Conservation (phyloP, 2,113 vertebrate genomes). For the Oreochromis spilurus region DNA sequence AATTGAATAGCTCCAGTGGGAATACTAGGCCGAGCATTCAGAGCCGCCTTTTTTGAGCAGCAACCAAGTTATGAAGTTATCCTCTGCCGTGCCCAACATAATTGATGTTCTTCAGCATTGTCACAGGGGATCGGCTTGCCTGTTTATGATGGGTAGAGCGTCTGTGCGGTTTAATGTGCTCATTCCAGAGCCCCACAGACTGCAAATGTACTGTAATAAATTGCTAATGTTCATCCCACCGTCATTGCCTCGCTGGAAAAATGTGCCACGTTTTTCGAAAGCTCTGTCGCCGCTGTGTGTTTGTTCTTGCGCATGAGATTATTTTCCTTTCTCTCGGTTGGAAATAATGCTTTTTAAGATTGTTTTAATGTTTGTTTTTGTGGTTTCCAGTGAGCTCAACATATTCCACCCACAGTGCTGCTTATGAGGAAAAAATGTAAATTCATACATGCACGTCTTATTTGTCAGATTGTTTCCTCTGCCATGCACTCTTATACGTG, state of each 20-base stretch:
- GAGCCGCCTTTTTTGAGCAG: conserved; percentile 4
- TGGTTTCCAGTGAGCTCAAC: not conserved
- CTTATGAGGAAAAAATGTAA: not conserved
- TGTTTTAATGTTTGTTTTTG: not conserved
- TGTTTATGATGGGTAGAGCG: conserved; percentile 23
- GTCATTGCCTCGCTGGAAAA: not conserved
- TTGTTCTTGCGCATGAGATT: not conserved
- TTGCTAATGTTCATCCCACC: conserved; percentile 22
- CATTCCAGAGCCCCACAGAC: conserved; percentile 16
- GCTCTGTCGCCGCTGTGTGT: not conserved
- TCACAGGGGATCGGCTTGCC: conserved; percentile 27
- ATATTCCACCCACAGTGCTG: not conserved
- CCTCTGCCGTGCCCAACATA: conserved; percentile 29
- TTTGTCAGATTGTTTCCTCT: not conserved
- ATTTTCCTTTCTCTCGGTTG: not conserved
- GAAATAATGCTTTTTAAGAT: conserved; percentile 1
- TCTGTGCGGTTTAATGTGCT: conserved; percentile 43
- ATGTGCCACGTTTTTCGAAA: conserved; percentile 5
- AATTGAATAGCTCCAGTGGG: conserved; percentile 38
- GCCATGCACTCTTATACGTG: not conserved
- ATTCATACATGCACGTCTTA: not conserved
- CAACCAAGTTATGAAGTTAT: conserved; percentile 39
- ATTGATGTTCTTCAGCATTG: conserved; percentile 35
- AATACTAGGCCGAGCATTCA: conserved; percentile 11
- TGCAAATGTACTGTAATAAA: conserved; percentile 35